Evolutionary conservation across 1,140 invertebrate species (phyloP).

Genomic region (Drosophila gunungcola): DNA sequence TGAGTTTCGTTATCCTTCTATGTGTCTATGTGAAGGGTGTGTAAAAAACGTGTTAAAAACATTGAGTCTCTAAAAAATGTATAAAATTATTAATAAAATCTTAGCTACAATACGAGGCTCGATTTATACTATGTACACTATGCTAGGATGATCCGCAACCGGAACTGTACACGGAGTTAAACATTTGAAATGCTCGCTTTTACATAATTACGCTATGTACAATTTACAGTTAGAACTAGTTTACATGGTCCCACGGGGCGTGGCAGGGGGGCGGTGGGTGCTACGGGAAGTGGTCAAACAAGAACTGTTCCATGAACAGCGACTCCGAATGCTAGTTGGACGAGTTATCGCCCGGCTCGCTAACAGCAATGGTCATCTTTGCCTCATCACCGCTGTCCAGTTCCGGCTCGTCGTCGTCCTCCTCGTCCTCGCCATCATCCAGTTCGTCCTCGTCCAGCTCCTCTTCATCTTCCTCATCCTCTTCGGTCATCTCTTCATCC

Average conservation of each 20-base stretch:
- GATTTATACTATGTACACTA: conserved; percentile 31
- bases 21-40: conserved; percentile 8
- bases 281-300: conserved; percentile 79
- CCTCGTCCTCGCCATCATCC: conserved; percentile 75
- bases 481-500: conserved; percentile 73
- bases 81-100: conserved; percentile 38
- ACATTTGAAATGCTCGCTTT: conserved; percentile 44
- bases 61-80: conserved; percentile 35
- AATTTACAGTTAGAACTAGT: conserved; percentile 29
- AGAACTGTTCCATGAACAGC: conserved; percentile 84
- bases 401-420: conserved; percentile 87
- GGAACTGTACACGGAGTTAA: conserved; percentile 29
- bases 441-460: conserved; percentile 83
- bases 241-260: conserved; percentile 28
- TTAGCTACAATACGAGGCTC: conserved; percentile 15
- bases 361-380: conserved; percentile 89
- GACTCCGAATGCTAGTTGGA: conserved; percentile 84
- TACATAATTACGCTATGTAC: conserved; percentile 49
- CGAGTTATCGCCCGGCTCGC: conserved; percentile 83
- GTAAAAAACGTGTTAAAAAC: conserved; percentile 66
- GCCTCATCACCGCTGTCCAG: conserved; percentile 88
- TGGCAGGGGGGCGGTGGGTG: conserved; percentile 29
- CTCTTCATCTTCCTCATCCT: conserved; percentile 85
- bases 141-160: conserved; percentile 16
- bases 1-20: conserved; percentile 7